Evolutionary conservation across 2,797 vertebrate genomes (phyloP).

Genomic region (Trematomus bernacchii): DNA sequence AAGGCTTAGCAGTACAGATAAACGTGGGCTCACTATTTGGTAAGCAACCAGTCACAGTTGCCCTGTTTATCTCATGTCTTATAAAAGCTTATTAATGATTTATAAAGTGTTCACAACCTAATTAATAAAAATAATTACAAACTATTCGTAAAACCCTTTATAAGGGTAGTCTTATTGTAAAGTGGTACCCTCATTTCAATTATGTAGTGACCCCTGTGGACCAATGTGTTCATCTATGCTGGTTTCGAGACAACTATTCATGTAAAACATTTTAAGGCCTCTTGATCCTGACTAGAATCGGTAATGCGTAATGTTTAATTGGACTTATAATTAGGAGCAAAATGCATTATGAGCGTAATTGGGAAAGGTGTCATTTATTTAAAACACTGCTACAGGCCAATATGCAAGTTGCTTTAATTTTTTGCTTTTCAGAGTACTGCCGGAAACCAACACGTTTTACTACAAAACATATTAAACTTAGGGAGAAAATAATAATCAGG

Average conservation of each 20-base stretch:
- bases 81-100: too few species aligned
- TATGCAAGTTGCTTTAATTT: constrained; percentile 2
- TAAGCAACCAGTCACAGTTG: too few species aligned
- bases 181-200: too few species aligned
- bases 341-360: constrained; percentile 20
- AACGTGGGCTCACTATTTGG: too few species aligned
- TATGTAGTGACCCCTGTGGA: neutral
- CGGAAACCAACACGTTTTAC: constrained; percentile 18
- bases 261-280: constrained; percentile 1
- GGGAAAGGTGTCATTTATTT: constrained; percentile 29
- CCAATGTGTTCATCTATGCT: constrained; percentile 4
- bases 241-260: constrained; percentile 9
- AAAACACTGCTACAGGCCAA: constrained; percentile 21
- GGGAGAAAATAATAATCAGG: neutral
- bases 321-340: constrained; percentile 20
- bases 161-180: too few species aligned
- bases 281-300: neutral
- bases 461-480: neutral
- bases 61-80: too few species aligned
- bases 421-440: constrained; percentile 9
- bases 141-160: too few species aligned
- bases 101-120: too few species aligned
- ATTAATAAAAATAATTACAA: too few species aligned
- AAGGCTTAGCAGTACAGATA: too few species aligned
- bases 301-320: neutral